A percentile compares a stretch with the other conserved stretches of the same genome.
Conservation (phyloP, 2,113 vertebrate genomes). For the Chlamydotis undulata region DNA sequence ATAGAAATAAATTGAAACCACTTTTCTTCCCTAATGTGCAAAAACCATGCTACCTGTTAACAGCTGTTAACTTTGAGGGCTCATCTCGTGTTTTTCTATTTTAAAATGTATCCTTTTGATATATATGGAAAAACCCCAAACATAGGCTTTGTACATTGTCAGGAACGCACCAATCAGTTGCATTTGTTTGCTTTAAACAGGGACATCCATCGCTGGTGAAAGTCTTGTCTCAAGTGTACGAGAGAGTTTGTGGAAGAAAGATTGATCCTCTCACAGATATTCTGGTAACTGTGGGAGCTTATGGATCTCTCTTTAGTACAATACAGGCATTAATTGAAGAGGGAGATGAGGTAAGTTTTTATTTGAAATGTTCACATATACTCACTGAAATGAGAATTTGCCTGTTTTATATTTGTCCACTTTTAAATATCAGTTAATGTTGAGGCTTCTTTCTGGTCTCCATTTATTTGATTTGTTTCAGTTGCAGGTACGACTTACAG, state of each 20-base stretch:
- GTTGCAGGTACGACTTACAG: background rate
- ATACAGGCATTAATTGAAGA: slow-evolving; percentile 90
- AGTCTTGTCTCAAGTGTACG: slow-evolving; percentile 89
- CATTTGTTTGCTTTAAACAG: slow-evolving; percentile 68
- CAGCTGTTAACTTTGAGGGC: background rate
- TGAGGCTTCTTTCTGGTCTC: background rate
- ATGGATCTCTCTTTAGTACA: slow-evolving; percentile 90
- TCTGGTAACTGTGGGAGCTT: slow-evolving; percentile 91
- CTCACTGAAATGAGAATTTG: background rate
- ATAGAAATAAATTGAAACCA: background rate
- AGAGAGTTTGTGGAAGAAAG: slow-evolving; percentile 78
- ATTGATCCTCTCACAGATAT: slow-evolving; percentile 90
- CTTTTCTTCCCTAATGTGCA: background rate
- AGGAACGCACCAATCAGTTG: background rate
- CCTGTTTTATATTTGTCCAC: background rate
- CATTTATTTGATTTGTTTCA: background rate
- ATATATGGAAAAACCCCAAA: background rate
- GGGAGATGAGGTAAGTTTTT: slow-evolving; percentile 88
- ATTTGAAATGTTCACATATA: background rate
- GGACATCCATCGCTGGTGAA: slow-evolving; percentile 92
- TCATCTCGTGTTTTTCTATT: background rate
- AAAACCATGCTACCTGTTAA: background rate
- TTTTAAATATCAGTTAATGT: background rate
- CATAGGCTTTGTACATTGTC: background rate
- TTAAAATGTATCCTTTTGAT: background rate